Base-by-base conservation (phyloP, 2,888 invertebrate species). In the Limnephilus marmoratus region DNA sequence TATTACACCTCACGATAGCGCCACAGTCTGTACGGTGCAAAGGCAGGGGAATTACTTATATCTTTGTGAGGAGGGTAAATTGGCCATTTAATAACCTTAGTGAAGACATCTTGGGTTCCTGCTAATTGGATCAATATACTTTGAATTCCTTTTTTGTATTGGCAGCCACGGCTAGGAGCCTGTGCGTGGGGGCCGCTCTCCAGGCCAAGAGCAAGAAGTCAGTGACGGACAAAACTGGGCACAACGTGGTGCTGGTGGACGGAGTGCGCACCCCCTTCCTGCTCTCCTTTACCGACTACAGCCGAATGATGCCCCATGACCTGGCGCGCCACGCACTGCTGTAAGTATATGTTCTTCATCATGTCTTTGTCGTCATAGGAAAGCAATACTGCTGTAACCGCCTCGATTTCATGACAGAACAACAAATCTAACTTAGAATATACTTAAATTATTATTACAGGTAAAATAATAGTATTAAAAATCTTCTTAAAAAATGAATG, bases 191-290 rank as follows among this genome's bases (percentile, higher is more conserved):
- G 41, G 95, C 95, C 86, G 95, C 96, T 7, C 94, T 96, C 82
- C 96, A 96, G 89, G 88, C 88, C 34, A 89, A 89, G 80, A 95
- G 95, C 93, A 97, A 96, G 94, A 97, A 97, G 94, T 96, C 96
- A 1, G 95, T 97, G 9, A 95, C 96, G 4, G 97, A 97, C 94
- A 96, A 96, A 94, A 97, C 97, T 0, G 97, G 97, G 92, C 97
- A 98, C 95, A 98, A 99, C 97, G 97, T 99, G 94, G 99, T 99
- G 34, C 97, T 99, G 92, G 98, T 99, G n/a, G 99, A 99, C 95
- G 99, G 99, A 91, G 98, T 99, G 49, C 97, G 99, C 85, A 99
- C 99, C 3, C 99, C 99, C 1, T 99, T 99, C 96, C 96, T 99
- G 85, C 95, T 98, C 93, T 99, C 99, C 31, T 99, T 99, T 92